Evolutionary conservation across 2,113 vertebrate genomes (phyloP).

Genomic region (Aphelocoma coerulescens): DNA sequence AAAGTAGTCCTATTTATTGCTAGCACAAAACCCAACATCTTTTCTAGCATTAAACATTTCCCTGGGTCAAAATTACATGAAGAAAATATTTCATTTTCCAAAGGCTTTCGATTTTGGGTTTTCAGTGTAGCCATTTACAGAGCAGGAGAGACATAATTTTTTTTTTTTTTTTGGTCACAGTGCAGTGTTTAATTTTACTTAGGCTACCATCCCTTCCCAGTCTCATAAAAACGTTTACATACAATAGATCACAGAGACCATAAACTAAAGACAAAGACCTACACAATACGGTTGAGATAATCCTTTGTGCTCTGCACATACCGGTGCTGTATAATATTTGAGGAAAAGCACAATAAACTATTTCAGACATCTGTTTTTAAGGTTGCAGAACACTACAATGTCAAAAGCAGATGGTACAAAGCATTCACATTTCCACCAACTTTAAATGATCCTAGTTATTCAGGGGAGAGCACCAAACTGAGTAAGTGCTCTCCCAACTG

Average conservation of each 20-base stretch:
- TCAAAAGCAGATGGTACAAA: slow-evolving; percentile 63
- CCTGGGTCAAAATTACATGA: slow-evolving; percentile 22
- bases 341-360: slow-evolving; percentile 66
- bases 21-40: not conserved
- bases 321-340: slow-evolving; percentile 27
- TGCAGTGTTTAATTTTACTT: slow-evolving; percentile 54
- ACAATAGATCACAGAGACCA: slow-evolving; percentile 67
- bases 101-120: slow-evolving; percentile 23
- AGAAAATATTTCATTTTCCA: slow-evolving; percentile 7
- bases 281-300: slow-evolving; percentile 59
- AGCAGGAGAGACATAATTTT: not conserved
- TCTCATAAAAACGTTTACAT: slow-evolving; percentile 64
- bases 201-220: slow-evolving; percentile 59
- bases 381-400: slow-evolving; percentile 59
- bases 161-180: not conserved
- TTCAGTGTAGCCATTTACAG: slow-evolving; percentile 5
- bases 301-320: slow-evolving; percentile 57
- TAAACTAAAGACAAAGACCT: slow-evolving; percentile 63
- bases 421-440: slow-evolving; percentile 46
- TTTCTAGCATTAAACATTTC: not conserved
- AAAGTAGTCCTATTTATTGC: not conserved
- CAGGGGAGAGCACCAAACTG: slow-evolving; percentile 16
- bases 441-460: slow-evolving; percentile 49
- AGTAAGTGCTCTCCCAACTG: not conserved
- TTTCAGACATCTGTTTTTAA: slow-evolving; percentile 75